These are phyloP conservation scores for Probaryconus sp. DNA, from an alignment of 1,140 invertebrate genomes.

Conservation along the genomic window DNA sequence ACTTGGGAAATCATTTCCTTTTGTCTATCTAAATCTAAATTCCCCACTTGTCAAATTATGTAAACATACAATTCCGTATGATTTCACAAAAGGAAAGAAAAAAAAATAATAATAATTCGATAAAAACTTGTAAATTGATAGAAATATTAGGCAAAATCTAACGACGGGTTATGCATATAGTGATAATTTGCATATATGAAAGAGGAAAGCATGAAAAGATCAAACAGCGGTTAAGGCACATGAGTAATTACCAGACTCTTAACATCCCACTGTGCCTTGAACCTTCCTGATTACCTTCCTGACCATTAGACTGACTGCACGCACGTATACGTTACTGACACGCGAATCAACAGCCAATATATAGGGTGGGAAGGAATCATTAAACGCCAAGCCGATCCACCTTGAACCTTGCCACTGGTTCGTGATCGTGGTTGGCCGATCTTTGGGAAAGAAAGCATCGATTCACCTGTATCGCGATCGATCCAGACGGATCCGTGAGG, in stretches of 20 bases:
- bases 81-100: constrained; percentile 17
- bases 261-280: constrained; percentile 51
- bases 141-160: constrained; percentile 3
- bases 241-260: constrained; percentile 51
- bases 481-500: constrained; percentile 20
- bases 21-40: constrained; percentile 1
- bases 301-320: constrained; percentile 49
- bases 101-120: too few relatives aligned
- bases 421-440: constrained; percentile 23
- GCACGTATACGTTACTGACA: constrained; percentile 64
- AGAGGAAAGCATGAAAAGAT: constrained; percentile 24
- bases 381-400: constrained; percentile 67
- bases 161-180: not conserved
- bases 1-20: too few relatives aligned
- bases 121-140: not conserved
- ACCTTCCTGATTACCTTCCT: constrained; percentile 45
- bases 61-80: constrained; percentile 43
- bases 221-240: constrained; percentile 27
- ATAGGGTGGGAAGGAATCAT: constrained; percentile 53
- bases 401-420: constrained; percentile 69
- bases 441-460: constrained; percentile 50
- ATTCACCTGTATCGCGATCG: constrained; percentile 39
- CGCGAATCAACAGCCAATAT: constrained; percentile 64
- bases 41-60: constrained; percentile 61
- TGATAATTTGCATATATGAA: constrained; percentile 31